Base-by-base conservation (phyloP, 2,113 vertebrate genomes). In the Oophaga pumilio region DNA sequence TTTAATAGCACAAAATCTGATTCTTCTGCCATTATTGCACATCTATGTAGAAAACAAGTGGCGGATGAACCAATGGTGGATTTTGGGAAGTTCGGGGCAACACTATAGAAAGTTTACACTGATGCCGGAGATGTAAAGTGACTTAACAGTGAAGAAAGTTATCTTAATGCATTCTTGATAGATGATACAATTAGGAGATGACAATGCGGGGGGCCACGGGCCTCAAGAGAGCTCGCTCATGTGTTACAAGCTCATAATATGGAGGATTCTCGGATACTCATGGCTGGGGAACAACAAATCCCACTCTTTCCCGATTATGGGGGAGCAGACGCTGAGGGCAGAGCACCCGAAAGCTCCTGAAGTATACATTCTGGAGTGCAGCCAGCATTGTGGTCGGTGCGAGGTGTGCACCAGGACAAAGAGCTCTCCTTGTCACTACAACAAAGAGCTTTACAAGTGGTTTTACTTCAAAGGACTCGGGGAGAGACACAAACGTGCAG, bases 331-430 rank as follows among this genome's bases (percentile, higher is more conserved):
- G 22, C 17, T 11, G 52, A 57, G 18, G n/a, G 17, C 69, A 73
- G 28, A 73, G 22, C 76, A 15, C 14, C 28, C 80, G 22, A 60
- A 10, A 22, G 60, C 64, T 49, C 17, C 83, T 59, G 83, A 74
- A 85, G 74, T 60, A 85, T 59, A 76, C 84, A 52, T 76, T 49
- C 49, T 71, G 84, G 73, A 76, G 24, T 14, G 2, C 9, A 20
- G 84, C 84, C 84, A 85, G 50, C 57, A 77, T 62, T 85, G 84
- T 85, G 69, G 28, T 68, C 62, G 9, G 43, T n/a, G 17, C 33
- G 15, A 62, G n/a, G 78, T 80, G 56, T 60, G 60, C 68, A 64
- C 52, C 80, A 68, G n/a, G 49, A 68, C 80, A 82, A 81, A 43
- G 43, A n/a, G 60, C 24, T 20, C 22, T 12, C 13, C 78, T 81